Evolutionary conservation across 2,113 vertebrate species (phyloP), one percentile per base, ranked within the genome.

Genomic region (Alces alces): DNA sequence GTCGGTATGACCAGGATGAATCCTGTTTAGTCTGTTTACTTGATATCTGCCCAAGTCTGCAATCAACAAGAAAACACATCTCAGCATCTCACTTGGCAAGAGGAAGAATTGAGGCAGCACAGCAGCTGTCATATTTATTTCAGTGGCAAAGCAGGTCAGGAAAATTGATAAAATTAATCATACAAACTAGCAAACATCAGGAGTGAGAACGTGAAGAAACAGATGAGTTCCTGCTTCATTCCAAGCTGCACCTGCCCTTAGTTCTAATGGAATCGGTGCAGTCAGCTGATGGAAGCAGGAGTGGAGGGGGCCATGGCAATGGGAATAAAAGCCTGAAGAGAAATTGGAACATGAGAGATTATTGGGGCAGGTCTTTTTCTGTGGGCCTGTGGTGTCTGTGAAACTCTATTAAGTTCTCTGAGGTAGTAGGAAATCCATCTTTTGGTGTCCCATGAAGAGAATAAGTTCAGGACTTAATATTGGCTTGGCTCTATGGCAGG

Each of bases 111-210:
- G 99, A 98, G 98, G 98, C 98, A 98, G 98, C 98, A 88, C 96
- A 89, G 98, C 98, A 98, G 99, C 98, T 98, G 99, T 99, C 99
- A 98, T 98, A 98, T 99, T 98, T 98, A 98, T 99, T 99, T 99
- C 98, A 43, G 98, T 98, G 99, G 98, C 98, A 99, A 98, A 99
- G 98, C 98, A 98, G 99, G 99, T 99, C 99, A 99, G 98, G 98
- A 98, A 99, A 99, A 99, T 99, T 98, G 99, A 99, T 99, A 98
- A 98, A 99, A 99, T 99, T 99, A 99, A 99, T 99, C 99, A 99
- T 98, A 99, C 98, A 98, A 99, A 99, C 98, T 97, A 99, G 98
- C 98, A 98, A 98, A 98, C 98, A 98, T 98, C 96, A 78, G 98
- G 98, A 99, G 98, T 92, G 98, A 86, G 97, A 96, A 98, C 47